Evolutionary conservation across 2,797 vertebrate species (phyloP), one percentile per base, ranked within the genome.

Genomic region (Coracias cyanogaster): DNA sequence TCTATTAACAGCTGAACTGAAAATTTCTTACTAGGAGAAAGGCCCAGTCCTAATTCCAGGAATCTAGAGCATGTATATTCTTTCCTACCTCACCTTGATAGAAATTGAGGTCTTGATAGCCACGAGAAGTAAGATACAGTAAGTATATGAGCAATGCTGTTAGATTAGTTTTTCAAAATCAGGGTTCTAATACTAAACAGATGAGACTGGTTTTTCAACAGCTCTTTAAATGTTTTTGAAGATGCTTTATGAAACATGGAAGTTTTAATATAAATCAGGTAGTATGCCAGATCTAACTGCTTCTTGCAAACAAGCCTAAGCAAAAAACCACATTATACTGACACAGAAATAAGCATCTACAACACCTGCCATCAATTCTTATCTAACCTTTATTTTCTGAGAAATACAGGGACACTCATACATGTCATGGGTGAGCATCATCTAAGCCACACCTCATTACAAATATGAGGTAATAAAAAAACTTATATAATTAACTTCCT

Each of bases 291-390:
- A 72, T 35, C 45, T 66, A 83, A 96, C 65, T 72, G 80, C 66
- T 94, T 94, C 82, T 90, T 93, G 69, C 69, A 94, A 91, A 91
- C 28, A 22, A 88, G 28, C 33, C 65, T 94, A 52, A 86, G 77
- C 51, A 60, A 60, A 91, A 90, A 67, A n/a, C 15, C 20, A 77
- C 5, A 28, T 51, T 48, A 49, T 41, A 74, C 26, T 72, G 69
- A 78, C 9, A 21, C 45, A 88, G 17, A 86, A 78, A 78, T 31
- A 67, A 12, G 5, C 49, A 65, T 71, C 57, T 70, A 28, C 64
- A 60, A 85, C 55, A 77, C 71, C 67, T 71, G 20, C 33, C 37
- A 74, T 93, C 49, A 82, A 58, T 49, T 88, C 73, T 33, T 82
- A 52, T 41, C 87, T 81, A 64, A 87, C 7, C 20, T 67, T 66